Base-by-base conservation (phyloP, 2,113 vertebrate genomes). In the Hylia prasina region DNA sequence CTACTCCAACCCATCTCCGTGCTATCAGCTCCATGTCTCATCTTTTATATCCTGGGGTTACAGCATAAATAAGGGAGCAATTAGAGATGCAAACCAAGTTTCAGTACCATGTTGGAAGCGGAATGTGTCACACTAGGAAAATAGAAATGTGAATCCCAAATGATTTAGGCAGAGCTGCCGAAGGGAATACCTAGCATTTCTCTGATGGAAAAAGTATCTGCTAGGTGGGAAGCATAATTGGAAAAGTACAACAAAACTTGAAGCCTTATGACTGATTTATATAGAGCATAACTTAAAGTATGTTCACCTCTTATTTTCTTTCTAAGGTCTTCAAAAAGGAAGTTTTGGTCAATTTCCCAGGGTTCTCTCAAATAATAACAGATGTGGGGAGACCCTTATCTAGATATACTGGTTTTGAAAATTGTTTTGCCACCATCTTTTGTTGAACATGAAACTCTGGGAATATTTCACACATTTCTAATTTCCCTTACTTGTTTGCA, bases 81-180 rank as follows among this genome's bases (percentile, higher is more conserved):
- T 96, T 91, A 95, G 71, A 96, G 53, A 94, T 94, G 70, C 85
- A 93, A 94, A 96, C 70, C 58, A 79, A 85, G 65, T 94, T 81
- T 96, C 63, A 23, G 66, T 73, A 93, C 90, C 71, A 11, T 66
- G 90, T 50, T 77, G 48, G 57, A 86, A 82, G 76, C 7, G 5
- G 64, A 95, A 84, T 44, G 11, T 91, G 87, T 93, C 71, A 82
- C 76, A 28, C 28, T 88, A 82, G 70, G 76, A 88, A 97, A 95
- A 95, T 4, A 72, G 80, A 79, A 96, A 89, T 56, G 45, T 48
- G 89, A 95, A 91, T 96, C 94, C 76, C 89, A 75, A 64, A 87
- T 84, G 50, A 87, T 73, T 93, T 73, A 84, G 90, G 56, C 47
- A 91, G 60, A 91, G 47, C 54, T 91, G 93, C 91, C 88, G 83